Conservation (phyloP, 1,140 invertebrate species). For the Papilio polyxenes region DNA sequence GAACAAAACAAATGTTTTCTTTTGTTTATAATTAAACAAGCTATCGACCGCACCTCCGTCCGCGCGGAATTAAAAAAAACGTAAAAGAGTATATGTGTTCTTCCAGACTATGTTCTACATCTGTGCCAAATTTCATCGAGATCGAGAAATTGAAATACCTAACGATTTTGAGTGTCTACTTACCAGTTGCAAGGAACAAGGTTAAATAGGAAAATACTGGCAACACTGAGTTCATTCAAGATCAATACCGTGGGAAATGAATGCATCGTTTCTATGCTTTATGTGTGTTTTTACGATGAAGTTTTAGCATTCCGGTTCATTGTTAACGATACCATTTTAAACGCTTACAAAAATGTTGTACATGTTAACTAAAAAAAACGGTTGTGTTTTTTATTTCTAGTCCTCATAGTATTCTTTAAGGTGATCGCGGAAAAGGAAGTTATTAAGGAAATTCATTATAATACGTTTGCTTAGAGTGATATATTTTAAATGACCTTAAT, state of each 20-base stretch:
- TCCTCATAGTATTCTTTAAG: not conserved
- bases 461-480: not conserved
- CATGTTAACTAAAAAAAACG: too few relatives aligned
- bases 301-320: not conserved
- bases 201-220: not conserved
- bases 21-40: too few relatives aligned
- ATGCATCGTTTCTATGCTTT: conserved; percentile 27
- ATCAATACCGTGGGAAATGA: conserved; percentile 32
- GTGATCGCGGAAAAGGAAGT: not conserved
- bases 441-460: not conserved
- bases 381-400: too few relatives aligned
- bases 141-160: too few relatives aligned
- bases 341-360: too few relatives aligned
- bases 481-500: not conserved
- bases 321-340: not conserved
- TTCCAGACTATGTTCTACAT: too few relatives aligned
- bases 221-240: conserved; percentile 24
- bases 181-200: too few relatives aligned
- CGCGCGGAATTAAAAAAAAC: too few relatives aligned
- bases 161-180: too few relatives aligned
- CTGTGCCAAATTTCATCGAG: too few relatives aligned
- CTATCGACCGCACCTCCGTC: too few relatives aligned
- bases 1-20: not conserved
- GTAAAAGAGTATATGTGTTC: too few relatives aligned
- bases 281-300: not conserved